phyloP scores from a whole-genome alignment of 2,113 vertebrate species.

The Nipponia nippon region DNA sequence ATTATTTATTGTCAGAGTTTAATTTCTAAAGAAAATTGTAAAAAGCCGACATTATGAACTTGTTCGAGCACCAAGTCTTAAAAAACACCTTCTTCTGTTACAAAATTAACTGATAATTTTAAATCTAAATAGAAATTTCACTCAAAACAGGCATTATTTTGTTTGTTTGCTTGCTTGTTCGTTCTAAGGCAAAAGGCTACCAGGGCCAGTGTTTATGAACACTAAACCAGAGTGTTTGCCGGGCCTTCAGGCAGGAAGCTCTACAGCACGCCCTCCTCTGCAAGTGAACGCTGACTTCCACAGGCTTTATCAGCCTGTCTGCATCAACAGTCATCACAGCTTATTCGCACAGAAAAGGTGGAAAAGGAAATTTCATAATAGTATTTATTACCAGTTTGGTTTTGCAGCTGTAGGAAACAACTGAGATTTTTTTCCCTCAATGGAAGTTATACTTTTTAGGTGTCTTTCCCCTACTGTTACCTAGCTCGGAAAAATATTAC shows the following conservation, averaged over 20 bases:
- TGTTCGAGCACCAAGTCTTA: neutral
- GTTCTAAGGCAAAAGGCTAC: neutral
- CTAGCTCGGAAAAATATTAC: neutral
- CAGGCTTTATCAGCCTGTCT: neutral
- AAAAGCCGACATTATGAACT: neutral
- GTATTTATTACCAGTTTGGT: neutral
- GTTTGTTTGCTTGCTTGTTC: neutral
- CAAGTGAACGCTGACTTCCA: neutral
- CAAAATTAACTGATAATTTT: neutral
- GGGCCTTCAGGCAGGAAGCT: rapidly evolving
- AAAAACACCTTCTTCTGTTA: neutral
- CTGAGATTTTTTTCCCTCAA: neutral
- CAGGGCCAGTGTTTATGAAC: neutral
- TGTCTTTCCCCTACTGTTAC: neutral
- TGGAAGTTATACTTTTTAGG: neutral
- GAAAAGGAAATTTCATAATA: neutral
- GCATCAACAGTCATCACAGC: neutral
- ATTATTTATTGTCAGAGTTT: neutral
- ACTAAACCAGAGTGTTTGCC: neutral
- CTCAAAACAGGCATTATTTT: neutral
- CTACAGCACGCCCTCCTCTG: neutral
- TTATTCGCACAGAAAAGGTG: neutral
- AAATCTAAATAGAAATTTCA: neutral
- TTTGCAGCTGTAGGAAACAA: neutral
- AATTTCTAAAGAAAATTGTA: neutral